Evolutionary conservation across 1,140 invertebrate genomes (phyloP), one percentile per base, ranked within the genome.

Genomic region (Heliconius melpomene): DNA sequence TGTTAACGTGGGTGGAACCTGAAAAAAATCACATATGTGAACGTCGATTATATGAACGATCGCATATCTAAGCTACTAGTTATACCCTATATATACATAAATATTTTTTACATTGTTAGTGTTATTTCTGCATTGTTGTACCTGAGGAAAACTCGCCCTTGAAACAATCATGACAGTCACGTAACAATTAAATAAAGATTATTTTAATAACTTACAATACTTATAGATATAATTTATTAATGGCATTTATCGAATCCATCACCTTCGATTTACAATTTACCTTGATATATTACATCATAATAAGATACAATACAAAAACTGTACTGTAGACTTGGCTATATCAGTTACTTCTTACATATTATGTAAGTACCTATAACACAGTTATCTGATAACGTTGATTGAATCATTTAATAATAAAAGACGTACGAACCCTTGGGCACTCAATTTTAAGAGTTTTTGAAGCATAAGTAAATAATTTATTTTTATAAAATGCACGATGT

Each of bases 1-100:
- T 83, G 96, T 97, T 84, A 99, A 96, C 2, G 98, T 98, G 20
- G 97, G 96, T 54, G 97, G 95, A 9, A 95, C 94, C 83, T 96
- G 85, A 46, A 1, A 60, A 85, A 82, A 82, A 72, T 71, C 74
- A 29, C 66, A 0, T 52, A 7, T 18, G 16, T 52, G 0, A 52
- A 7, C 18, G 18, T 52, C 50, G 18, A 52, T 52, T 52, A 52
- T 20, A 18, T 5, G 5, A 16, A 52, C 50, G 0, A 5, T 46
- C 13, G 9, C 8, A 11, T 46, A 46, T 11, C 40, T 13, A 11
- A 46, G 1, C 40, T 46, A 13, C 40, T 36, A 46, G 8, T 46
- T 8, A 9, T 46, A 36, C 32, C 32, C 32, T 36, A 7, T 36
- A 36, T 36, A 36, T 36, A 36, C 32, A 36, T 36, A 36, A 36